Conservation (phyloP, 1,140 invertebrate species). For the Akabosia matsudoensis region DNA sequence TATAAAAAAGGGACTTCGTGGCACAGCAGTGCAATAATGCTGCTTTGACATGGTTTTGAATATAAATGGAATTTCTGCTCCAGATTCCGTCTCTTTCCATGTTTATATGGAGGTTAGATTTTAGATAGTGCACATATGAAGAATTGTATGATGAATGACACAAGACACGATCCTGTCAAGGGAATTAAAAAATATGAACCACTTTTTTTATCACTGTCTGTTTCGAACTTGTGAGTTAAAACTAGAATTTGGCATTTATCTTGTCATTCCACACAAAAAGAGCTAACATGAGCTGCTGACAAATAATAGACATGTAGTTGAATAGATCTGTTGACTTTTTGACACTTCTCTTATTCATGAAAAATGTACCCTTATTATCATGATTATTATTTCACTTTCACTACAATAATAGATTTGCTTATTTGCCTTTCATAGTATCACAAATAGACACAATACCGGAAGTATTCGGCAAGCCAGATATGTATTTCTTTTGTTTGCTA, state of each 20-base stretch:
- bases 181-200: conserved; percentile 1
- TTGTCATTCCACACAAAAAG: neutral
- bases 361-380: too few species aligned
- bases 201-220: neutral
- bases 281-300: neutral
- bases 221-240: neutral
- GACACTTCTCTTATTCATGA: neutral
- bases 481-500: too few species aligned
- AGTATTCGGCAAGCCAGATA: too few species aligned
- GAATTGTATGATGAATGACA: neutral
- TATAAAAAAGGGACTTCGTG: too few species aligned
- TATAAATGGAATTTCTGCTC: neutral
- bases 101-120: neutral
- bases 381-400: too few species aligned
- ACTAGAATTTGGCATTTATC: neutral
- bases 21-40: neutral
- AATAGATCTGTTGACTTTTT: neutral
- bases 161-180: neutral
- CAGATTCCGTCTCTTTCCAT: neutral
- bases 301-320: neutral
- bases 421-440: too few species aligned
- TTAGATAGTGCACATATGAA: neutral
- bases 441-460: too few species aligned
- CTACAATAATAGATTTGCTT: too few species aligned
- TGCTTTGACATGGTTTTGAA: neutral